Conservation (phyloP, 35 echinoderm and acorn worm species). For the Apostichopus japonicus region DNA sequence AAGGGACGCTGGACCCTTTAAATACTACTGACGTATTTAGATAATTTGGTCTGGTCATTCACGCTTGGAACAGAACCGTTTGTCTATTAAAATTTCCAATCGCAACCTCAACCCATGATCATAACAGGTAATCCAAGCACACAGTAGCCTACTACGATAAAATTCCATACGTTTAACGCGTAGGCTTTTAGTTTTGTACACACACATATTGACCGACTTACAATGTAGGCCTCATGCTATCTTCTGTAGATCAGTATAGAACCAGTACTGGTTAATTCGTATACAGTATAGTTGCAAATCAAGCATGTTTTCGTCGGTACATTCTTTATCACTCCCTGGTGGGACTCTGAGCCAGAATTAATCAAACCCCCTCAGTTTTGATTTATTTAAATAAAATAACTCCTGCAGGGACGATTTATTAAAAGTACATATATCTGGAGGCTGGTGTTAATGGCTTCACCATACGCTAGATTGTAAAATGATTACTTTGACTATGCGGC, state of each 20-base stretch:
- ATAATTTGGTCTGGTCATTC: too few relatives aligned
- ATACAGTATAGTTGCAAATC: not conserved
- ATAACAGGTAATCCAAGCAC: too few relatives aligned
- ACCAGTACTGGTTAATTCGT: not conserved
- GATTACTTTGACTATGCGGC: slow-evolving; percentile 13
- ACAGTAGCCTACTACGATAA: not conserved
- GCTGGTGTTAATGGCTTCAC: slow-evolving; percentile 41
- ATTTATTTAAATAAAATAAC: slow-evolving; percentile 58
- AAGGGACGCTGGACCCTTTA: too few relatives aligned
- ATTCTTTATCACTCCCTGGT: slow-evolving; percentile 50
- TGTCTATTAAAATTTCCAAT: too few relatives aligned
- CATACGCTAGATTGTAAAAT: slow-evolving; percentile 27
- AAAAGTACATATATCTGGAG: slow-evolving; percentile 45
- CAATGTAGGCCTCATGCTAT: not conserved
- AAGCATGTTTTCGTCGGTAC: slow-evolving; percentile 22
- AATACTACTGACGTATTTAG: too few relatives aligned
- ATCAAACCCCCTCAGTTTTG: slow-evolving; percentile 47
- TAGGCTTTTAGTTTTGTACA: not conserved
- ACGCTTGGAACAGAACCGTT: too few relatives aligned
- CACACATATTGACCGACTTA: slow-evolving; percentile 14
- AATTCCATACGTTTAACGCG: not conserved
- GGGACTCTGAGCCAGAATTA: slow-evolving; percentile 39
- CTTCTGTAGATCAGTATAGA: not conserved
- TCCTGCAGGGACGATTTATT: slow-evolving; percentile 47
- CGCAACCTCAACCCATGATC: too few relatives aligned